Conservation (phyloP, 64 coral and sea anemone species). For the Montipora cactus region DNA sequence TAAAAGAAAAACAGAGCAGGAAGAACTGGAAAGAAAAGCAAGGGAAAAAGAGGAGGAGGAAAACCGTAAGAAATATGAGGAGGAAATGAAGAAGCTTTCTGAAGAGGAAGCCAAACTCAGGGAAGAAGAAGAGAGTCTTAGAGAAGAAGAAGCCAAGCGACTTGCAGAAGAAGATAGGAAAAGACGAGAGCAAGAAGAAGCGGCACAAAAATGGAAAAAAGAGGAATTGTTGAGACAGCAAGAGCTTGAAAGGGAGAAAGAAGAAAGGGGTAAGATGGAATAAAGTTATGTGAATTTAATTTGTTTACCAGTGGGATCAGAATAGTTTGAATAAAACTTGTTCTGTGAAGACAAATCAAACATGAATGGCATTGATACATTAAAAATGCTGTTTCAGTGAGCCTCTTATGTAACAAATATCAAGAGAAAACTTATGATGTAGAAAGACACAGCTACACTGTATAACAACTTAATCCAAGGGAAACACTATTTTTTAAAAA, state of each 20-base stretch:
- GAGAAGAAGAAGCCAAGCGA: constrained; percentile 73
- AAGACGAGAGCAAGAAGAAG: constrained; percentile 88
- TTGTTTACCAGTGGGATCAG: too few relatives aligned
- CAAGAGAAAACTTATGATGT: too few relatives aligned
- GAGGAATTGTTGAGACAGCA: constrained; percentile 93
- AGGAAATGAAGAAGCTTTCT: constrained; percentile 50
- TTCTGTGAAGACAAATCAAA: too few relatives aligned
- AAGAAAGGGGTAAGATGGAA: constrained; percentile 76
- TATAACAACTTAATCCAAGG: too few relatives aligned
- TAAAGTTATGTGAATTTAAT: not conserved
- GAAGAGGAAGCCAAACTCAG: constrained; percentile 71
- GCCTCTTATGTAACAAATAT: too few relatives aligned
- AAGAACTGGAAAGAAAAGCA: constrained; percentile 60
- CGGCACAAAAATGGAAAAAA: constrained; percentile 95
- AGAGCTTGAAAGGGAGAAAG: constrained; percentile 86
- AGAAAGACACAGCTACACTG: too few relatives aligned
- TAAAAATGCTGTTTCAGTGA: too few relatives aligned
- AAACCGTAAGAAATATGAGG: constrained; percentile 62
- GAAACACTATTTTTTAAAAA: too few relatives aligned
- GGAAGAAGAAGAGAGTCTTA: constrained; percentile 76
- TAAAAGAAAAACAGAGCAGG: constrained; percentile 70
- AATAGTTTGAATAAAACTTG: too few relatives aligned
- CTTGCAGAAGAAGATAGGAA: constrained; percentile 74
- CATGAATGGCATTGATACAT: too few relatives aligned
- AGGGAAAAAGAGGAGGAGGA: constrained; percentile 52